Conservation (phyloP, 2,113 vertebrate species). For the Mystacornis crossleyi region DNA sequence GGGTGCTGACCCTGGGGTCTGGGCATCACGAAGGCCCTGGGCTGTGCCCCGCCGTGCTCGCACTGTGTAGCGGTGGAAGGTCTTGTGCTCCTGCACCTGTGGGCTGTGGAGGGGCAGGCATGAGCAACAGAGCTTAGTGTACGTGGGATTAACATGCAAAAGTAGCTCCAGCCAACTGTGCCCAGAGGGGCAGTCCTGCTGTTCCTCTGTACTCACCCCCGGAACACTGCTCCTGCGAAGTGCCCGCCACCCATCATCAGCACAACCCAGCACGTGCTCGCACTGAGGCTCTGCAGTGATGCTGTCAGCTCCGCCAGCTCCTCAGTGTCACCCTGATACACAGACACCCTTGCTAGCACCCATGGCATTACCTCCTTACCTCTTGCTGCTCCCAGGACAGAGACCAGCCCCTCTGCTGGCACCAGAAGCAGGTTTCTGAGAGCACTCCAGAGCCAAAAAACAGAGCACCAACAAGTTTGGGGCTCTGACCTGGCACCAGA, state of each 20-base stretch:
- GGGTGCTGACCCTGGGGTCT: conserved; percentile 77
- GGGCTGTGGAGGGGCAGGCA: conserved; percentile 62
- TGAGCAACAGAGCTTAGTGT: background rate
- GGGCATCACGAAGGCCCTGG: conserved; percentile 86
- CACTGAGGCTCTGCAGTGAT: conserved; percentile 72
- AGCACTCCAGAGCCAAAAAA: background rate
- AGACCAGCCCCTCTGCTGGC: background rate
- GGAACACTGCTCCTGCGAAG: conserved; percentile 92
- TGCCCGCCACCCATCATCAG: conserved; percentile 96
- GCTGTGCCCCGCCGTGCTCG: conserved; percentile 88
- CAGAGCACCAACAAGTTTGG: background rate
- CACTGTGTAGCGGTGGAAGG: conserved; percentile 95
- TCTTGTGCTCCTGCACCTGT: conserved; percentile 89
- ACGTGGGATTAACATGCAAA: fast-evolving
- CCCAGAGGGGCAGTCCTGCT: background rate
- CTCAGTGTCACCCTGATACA: conserved; percentile 33
- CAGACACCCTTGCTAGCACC: background rate
- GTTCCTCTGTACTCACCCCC: conserved; percentile 79
- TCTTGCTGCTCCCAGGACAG: background rate
- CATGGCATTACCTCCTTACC: background rate
- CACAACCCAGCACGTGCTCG: conserved; percentile 77
- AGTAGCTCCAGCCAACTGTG: background rate
- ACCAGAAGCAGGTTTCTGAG: background rate
- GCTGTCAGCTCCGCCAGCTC: conserved; percentile 53
- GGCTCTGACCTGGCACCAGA: background rate